Evolutionary conservation across 2,888 invertebrate genomes (phyloP), one percentile per base, ranked within the genome.

Genomic region (Amblyteles armatorius): DNA sequence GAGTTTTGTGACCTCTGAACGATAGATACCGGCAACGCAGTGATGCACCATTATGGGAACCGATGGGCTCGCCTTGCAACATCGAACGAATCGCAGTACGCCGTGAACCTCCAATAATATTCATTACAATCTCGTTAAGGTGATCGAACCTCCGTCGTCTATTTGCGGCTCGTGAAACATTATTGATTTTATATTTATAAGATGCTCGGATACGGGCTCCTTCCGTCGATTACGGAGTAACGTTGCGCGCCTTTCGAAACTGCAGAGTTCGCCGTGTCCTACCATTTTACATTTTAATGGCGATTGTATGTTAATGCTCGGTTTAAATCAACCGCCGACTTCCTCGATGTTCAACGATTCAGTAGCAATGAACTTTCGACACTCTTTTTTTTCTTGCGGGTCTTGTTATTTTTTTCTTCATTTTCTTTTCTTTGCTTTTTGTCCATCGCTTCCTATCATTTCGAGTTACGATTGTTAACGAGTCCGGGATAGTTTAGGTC

Each of bases 271-370:
- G 16, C 52, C 65, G 55, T 60, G 60, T 60, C 71, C 55, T 60
- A 57, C 72, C 73, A 52, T 73, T 87, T 87, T 79, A 85, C 83
- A 84, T 83, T 81, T 83, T 83, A 80, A 87, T 87, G 86, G 82
- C 87, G 82, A 87, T 87, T 86, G 86, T 86, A 86, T 86, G 85
- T 57, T 83, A 86, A 87, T 87, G 48, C 57, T 73, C 55, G 69
- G 73, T 79, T 80, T 84, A 67, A 79, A 79, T 63, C 9, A 67
- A 44, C 26, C 67, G 16, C n/a, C 55, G 22, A 77, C 77, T 68
- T 73, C 29, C 73, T 80, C 55, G 36, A 55, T 50, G 22, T 55
- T 55, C 44, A 50, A 60, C 22, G 77, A 72, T 79, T 82, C 72
- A 50, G 55, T 82, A 85, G 72, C 50, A 72, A 72, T 68, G 73